Percentiles rank a stretch among this genome's conserved stretches.
These are phyloP conservation scores for Himalopsyche japonica DNA, from an alignment of 2,888 invertebrate genomes.

Conservation along the genomic window DNA sequence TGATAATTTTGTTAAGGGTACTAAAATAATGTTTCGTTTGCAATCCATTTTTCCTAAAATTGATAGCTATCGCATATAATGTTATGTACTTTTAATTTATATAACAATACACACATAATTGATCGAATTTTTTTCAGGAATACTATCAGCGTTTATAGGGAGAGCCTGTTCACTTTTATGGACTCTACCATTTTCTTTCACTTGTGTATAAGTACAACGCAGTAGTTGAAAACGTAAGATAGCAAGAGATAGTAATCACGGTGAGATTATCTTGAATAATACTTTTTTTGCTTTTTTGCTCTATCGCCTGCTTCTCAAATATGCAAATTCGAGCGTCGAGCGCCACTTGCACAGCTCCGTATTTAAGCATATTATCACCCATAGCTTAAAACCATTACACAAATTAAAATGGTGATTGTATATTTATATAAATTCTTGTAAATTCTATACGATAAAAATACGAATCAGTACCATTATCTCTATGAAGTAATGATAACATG, in stretches of 20 bases:
- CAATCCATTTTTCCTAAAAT: too few species aligned
- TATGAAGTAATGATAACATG: too few species aligned
- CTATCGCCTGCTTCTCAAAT: constrained; percentile 20
- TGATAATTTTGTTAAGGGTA: too few species aligned
- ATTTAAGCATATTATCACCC: not conserved
- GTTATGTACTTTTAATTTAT: too few species aligned
- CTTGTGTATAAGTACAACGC: not conserved
- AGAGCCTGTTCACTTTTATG: not conserved
- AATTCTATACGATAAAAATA: too few species aligned
- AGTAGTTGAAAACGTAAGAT: not conserved
- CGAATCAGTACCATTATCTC: too few species aligned
- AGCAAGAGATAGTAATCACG: constrained; percentile 17
- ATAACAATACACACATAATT: not conserved
- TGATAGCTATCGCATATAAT: too few species aligned
- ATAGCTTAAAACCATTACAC: not conserved
- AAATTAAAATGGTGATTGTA: too few species aligned
- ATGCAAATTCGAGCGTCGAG: constrained; percentile 24
- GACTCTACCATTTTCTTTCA: not conserved
- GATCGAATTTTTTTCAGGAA: not conserved
- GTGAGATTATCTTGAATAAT: constrained; percentile 32
- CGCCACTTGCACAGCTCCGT: not conserved
- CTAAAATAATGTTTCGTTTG: too few species aligned
- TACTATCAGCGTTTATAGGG: not conserved
- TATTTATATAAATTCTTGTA: too few species aligned
- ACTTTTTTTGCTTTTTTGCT: constrained; percentile 16